Percentiles rank a stretch among this genome's conserved stretches.
Evolutionary conservation across 2,888 invertebrate genomes (phyloP).

Genomic region (Blera fallax): DNA sequence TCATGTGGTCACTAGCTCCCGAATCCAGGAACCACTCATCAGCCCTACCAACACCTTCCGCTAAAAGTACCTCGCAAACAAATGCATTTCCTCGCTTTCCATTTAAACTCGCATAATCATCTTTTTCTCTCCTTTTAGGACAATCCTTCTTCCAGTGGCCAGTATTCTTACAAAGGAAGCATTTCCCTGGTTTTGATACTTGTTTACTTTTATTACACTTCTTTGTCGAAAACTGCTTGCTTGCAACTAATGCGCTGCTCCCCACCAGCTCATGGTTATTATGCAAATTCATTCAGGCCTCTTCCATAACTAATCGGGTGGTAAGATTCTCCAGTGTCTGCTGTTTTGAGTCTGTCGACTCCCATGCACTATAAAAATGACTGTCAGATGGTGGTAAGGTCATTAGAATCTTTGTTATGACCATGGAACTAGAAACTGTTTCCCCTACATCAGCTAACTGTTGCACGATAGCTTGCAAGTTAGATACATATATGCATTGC

Average conservation of each 20-base stretch:
- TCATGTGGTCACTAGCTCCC: constrained; percentile 41
- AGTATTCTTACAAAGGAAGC: too few relatives aligned
- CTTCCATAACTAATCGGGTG: background rate
- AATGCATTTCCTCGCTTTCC: background rate
- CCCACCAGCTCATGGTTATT: background rate
- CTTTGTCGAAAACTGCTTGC: constrained; percentile 3
- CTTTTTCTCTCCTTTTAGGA: background rate
- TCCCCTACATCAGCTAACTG: constrained; percentile 56
- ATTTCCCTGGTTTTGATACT: too few relatives aligned
- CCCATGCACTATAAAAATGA: too few relatives aligned
- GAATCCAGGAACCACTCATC: constrained; percentile 43
- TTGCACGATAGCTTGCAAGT: constrained; percentile 45
- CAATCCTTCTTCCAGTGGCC: background rate
- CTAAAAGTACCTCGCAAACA: background rate
- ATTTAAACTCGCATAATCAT: background rate
- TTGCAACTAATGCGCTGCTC: constrained; percentile 5
- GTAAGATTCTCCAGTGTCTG: too few relatives aligned
- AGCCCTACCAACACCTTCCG: background rate
- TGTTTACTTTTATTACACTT: background rate
- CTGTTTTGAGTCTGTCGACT: too few relatives aligned
- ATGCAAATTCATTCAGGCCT: constrained; percentile 13
- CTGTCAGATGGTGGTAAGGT: too few relatives aligned
- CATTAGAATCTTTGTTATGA: background rate
- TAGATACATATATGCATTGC: constrained; percentile 62
- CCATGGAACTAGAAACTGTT: background rate